Evolutionary conservation across 2,113 vertebrate species (phyloP), one percentile per base, ranked within the genome.

Genomic region (Callionymus lyra): DNA sequence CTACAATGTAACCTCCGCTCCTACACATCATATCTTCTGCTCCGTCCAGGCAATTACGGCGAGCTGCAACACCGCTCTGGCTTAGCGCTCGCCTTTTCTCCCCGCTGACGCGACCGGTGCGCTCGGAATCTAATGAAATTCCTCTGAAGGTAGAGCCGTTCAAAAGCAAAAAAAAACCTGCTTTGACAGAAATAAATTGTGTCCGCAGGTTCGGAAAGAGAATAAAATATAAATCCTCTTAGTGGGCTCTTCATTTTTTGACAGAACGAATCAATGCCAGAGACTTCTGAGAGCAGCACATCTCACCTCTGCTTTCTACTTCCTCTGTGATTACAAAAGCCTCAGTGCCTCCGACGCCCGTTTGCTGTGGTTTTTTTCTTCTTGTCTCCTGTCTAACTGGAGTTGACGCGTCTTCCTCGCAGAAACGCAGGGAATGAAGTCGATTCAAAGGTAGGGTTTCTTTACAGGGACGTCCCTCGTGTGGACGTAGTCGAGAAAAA

Each of bases 61-160:
- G 61, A 65, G 68, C 45, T 64, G 65, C 57, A 72, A 80, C 76
- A 79, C 72, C 47, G 37, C 36, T 49, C 54, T 53, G 43, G 70
- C 65, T 79, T 63, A 47, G 59, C 50, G 59, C 53, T n/a, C 38
- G 52, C 41, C 60, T 71, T 50, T 52, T 8, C 8, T 8, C 48
- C 43, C 12, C 1, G 34, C 56, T 53, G 66, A 62, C 34, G 64
- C 67, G 56, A 68, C 68, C n/a, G n/a, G n/a, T n/a, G 66, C 45
- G 57, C 51, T 46, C 16, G 34, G 52, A 19, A 47, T 32, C 57
- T 56, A 72, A 74, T 64, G 53, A 75, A 54, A 52, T 69, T 77
- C 59, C 56, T 70, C 53, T 62, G 38, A 59, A 53, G 66, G 56
- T 6, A 12, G 37, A 38, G 37, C 14, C 34, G 15, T 58, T 79